Percentiles rank a stretch among this genome's conserved stretches.
phyloP scores from a whole-genome alignment of 2,797 vertebrate species.

The Cirrhinus mrigala region DNA sequence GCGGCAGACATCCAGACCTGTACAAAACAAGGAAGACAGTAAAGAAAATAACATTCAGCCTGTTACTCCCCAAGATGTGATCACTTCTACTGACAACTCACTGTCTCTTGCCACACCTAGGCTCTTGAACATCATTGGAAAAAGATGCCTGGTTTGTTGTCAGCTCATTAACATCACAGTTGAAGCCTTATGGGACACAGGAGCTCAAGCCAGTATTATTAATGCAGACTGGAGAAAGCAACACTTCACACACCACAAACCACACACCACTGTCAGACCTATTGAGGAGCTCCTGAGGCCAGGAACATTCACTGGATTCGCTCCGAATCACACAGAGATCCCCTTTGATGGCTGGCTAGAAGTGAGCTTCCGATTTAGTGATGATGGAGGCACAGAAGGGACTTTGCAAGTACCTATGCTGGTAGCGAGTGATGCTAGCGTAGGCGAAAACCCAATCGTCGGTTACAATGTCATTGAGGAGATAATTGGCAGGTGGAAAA shows the following conservation, averaged over 20 bases:
- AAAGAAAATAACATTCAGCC: too few relatives aligned
- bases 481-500: background rate
- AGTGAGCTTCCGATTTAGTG: background rate
- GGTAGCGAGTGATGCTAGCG: background rate
- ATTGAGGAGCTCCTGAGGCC: background rate
- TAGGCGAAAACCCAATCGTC: background rate
- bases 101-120: too few relatives aligned
- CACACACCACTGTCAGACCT: background rate
- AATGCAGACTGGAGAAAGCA: background rate
- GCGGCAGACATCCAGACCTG: background rate
- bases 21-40: too few relatives aligned
- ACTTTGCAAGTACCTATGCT: background rate
- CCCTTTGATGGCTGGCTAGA: background rate
- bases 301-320: background rate
- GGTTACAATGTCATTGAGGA: conserved; percentile 42
- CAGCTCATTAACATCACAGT: background rate
- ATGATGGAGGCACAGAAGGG: background rate
- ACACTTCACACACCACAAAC: too few relatives aligned
- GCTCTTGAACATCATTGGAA: background rate
- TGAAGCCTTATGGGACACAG: background rate
- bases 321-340: background rate
- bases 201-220: background rate
- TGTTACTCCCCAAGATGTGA: too few relatives aligned
- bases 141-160: background rate
- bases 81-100: too few relatives aligned